A percentile compares a stretch with the other conserved stretches of the same genome.
These are phyloP conservation scores for Temnothorax unifasciatus DNA, from an alignment of 2,888 invertebrate species.

Conservation along the genomic window DNA sequence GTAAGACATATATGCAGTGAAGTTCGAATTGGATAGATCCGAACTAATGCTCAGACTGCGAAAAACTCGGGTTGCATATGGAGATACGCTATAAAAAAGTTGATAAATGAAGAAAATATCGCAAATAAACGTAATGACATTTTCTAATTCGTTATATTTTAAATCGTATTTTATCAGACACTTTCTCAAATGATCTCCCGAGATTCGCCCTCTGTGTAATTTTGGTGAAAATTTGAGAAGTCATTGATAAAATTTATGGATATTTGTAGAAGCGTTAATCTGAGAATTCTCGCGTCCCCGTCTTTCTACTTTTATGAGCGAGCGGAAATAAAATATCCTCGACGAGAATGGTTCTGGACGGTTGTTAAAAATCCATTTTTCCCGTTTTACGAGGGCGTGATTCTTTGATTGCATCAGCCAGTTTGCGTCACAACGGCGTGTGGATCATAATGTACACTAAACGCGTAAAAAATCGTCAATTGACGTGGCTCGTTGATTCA, in stretches of 20 bases:
- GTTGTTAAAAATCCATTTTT: conserved; percentile 69
- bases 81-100: neutral
- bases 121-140: neutral
- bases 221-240: conserved; percentile 15
- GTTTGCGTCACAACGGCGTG: conserved; percentile 29
- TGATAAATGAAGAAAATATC: neutral
- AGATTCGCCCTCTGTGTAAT: neutral
- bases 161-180: conserved; percentile 7
- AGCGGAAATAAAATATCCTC: conserved; percentile 44
- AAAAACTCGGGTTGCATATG: neutral
- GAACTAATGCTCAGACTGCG: neutral
- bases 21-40: neutral
- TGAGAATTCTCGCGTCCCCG: neutral
- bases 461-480: conserved; percentile 63
- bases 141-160: neutral
- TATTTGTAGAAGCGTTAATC: conserved; percentile 6
- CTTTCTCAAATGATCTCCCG: neutral
- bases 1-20: neutral
- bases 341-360: conserved; percentile 16
- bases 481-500: conserved; percentile 67
- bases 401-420: conserved; percentile 30
- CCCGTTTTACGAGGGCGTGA: conserved; percentile 61
- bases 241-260: neutral
- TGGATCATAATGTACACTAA: conserved; percentile 22
- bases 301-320: conserved; percentile 20